Base-by-base conservation (phyloP, 2,888 invertebrate species). In the Dyspetes luteomarginatus region DNA sequence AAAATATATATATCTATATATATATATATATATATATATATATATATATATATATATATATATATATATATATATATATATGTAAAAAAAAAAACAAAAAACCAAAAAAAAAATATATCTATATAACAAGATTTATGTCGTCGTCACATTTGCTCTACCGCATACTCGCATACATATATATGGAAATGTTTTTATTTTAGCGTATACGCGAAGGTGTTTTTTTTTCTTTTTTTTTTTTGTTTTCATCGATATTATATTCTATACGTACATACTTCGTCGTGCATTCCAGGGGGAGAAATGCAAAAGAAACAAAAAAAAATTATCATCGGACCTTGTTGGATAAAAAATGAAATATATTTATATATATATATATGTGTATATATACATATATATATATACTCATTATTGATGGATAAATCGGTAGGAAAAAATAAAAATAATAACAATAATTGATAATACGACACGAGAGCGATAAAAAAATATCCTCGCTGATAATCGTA, bases 391-490 rank as follows among this genome's bases (percentile, higher is more conserved):
- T n/a, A n/a, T n/a, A n/a, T 71, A 80, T 75, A 58, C 28, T 41
- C 50, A 62, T 74, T 30, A 67, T 67, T 55, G 43, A 45, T n/a
- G n/a, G n/a, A n/a, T 30, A 75, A 80, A 48, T 76, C 67, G 67
- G 65, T 55, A 28, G 71, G 67, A 62, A 64, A 43, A 62, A 55
- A 24, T 60, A 12, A 77, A 17, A 43, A 75, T n/a, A n/a, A n/a
- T n/a, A n/a, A n/a, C n/a, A 75, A 65, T 55, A 67, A 73, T 15
- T 43, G 52, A 73, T 67, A 73, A 78, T 80, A 75, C 67, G 71
- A 71, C 12, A 9, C n/a, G 69, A 55, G 64, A 71, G 36, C 50
- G 30, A 50, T 28, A 52, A 52, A 41, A n/a, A n/a, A 43, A 77
- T 71, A 17, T 36, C 65, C 36, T 71, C 55, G 28, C 50, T 22